These are phyloP conservation scores for Chromobotia macracanthus DNA, from an alignment of 2,797 vertebrate species.

Conservation along the genomic window DNA sequence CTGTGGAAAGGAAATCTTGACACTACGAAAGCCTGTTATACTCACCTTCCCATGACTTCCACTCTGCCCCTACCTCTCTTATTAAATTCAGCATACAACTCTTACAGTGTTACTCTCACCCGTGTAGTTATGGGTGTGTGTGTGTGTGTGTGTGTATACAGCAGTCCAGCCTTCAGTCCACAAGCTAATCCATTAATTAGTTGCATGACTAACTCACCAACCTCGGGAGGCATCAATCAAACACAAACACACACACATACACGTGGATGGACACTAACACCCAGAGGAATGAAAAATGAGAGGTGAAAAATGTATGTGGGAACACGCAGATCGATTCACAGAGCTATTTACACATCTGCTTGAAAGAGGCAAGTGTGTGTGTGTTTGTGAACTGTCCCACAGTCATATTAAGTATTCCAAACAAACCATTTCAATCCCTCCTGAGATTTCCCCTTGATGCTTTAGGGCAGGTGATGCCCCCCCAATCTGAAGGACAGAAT, in stretches of 20 bases:
- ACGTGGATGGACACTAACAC: conserved; percentile 38
- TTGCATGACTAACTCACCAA: conserved; percentile 52
- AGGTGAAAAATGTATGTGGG: conserved; percentile 44
- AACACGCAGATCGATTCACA: conserved; percentile 41
- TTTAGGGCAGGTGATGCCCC: conserved; percentile 45
- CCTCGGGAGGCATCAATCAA: conserved; percentile 50
- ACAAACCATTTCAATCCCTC: conserved; percentile 45
- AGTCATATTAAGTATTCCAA: conserved; percentile 48
- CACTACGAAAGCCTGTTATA: conserved; percentile 18
- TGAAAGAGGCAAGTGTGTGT: conserved; percentile 7
- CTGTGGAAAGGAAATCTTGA: conserved; percentile 17
- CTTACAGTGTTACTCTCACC: conserved; percentile 22
- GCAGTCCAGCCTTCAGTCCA: conserved; percentile 31
- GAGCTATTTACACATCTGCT: conserved; percentile 51
- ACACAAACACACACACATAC: conserved; percentile 46
- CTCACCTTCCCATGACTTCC: neutral
- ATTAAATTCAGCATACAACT: conserved; percentile 34
- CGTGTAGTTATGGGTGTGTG: neutral
- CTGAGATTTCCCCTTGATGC: conserved; percentile 50
- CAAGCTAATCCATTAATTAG: conserved; percentile 56
- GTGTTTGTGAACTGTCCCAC: conserved; percentile 33
- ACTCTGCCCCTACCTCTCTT: neutral
- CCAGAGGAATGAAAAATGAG: conserved; percentile 44
- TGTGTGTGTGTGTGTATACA: neutral
- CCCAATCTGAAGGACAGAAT: conserved; percentile 49